Evolutionary conservation across 2,888 invertebrate species (phyloP).

Genomic region (Phytoseiulus persimilis): DNA sequence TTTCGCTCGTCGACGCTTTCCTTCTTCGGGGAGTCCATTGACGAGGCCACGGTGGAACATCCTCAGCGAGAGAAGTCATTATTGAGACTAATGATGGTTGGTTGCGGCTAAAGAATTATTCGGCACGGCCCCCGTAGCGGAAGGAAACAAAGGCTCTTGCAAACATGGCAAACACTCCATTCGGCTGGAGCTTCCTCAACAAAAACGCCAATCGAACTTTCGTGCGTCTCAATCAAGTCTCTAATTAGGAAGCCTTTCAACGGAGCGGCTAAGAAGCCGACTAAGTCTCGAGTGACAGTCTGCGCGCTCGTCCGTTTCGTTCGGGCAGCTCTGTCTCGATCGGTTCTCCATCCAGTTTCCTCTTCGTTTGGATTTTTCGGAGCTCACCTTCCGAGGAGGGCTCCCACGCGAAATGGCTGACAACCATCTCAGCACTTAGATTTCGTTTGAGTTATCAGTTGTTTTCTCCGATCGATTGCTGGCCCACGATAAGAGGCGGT

Average conservation of each 20-base stretch:
- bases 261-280: neutral
- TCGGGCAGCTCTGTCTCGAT: neutral
- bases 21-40: neutral
- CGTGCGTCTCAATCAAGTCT: neutral
- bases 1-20: no score
- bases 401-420: no score
- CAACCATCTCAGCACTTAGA: no score
- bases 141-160: neutral
- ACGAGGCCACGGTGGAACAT: slow-evolving; percentile 24
- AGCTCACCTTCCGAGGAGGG: no score
- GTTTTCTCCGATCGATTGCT: no score
- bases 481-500: no score
- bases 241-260: neutral
- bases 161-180: neutral
- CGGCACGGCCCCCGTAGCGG: neutral
- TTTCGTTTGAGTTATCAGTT: no score
- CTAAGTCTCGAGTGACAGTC: neutral
- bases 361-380: no score
- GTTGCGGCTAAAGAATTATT: neutral
- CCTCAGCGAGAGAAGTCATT: neutral
- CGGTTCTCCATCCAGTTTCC: no score
- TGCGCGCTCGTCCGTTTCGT: neutral
- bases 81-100: neutral
- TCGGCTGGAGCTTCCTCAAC: neutral
- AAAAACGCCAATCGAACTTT: neutral